Percentiles rank a stretch among this genome's conserved stretches.
These are phyloP conservation scores for Mesorhabditis sp. DNA, from an alignment of 2,888 invertebrate species.

Conservation along the genomic window DNA sequence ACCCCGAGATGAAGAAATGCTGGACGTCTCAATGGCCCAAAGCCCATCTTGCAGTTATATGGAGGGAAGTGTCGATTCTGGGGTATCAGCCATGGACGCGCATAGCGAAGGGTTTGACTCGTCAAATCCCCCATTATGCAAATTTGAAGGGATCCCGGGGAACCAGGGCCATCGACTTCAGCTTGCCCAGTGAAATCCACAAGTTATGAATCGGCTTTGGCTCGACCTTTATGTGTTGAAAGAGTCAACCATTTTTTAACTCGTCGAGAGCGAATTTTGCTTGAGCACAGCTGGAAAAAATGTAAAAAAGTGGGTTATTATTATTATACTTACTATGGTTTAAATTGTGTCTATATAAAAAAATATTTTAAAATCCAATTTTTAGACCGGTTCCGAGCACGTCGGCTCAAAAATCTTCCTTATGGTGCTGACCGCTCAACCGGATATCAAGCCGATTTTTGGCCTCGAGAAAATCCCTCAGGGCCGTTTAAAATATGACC, in stretches of 20 bases:
- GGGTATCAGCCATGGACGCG: background rate
- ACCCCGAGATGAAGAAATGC: no score
- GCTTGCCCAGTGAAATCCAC: slow-evolving; percentile 12
- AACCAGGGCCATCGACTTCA: slow-evolving; percentile 6
- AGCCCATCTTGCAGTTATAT: slow-evolving; percentile 2
- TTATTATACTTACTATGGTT: background rate
- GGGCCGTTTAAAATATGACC: slow-evolving; percentile 48
- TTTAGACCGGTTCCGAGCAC: slow-evolving; percentile 50
- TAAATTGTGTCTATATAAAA: background rate
- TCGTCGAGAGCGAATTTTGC: slow-evolving; percentile 39
- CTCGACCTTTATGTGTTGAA: background rate
- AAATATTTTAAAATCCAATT: slow-evolving; percentile 8
- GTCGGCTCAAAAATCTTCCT: slow-evolving; percentile 54
- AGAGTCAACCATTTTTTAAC: slow-evolving; percentile 37
- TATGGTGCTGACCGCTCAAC: slow-evolving; percentile 49
- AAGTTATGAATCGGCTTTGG: background rate
- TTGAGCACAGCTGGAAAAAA: slow-evolving; percentile 51
- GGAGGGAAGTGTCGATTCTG: slow-evolving; percentile 6
- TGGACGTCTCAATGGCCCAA: background rate
- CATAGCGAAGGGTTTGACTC: background rate
- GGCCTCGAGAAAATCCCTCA: slow-evolving; percentile 51
- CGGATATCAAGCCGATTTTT: slow-evolving; percentile 52
- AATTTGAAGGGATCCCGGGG: background rate
- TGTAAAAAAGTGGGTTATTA: slow-evolving; percentile 39
- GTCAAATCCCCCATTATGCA: no score